These are phyloP conservation scores for Colinus virginianus DNA, from an alignment of 2,113 vertebrate species.

Conservation along the genomic window DNA sequence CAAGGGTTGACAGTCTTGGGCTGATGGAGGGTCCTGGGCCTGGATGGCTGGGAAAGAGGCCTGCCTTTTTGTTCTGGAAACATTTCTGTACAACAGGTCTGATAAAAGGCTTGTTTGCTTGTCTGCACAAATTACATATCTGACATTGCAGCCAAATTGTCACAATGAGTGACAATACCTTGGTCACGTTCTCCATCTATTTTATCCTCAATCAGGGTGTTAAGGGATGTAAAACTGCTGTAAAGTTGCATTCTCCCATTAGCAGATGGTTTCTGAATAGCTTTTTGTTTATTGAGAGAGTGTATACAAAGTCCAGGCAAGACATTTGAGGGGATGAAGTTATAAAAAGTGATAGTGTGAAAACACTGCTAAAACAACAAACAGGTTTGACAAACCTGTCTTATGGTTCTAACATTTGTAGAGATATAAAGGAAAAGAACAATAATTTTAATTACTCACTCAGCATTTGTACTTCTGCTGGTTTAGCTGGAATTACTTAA, in stretches of 20 bases:
- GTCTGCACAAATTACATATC: not conserved
- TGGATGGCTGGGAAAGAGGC: not conserved
- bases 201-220: not conserved
- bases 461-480: not conserved
- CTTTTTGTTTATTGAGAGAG: not conserved
- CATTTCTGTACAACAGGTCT: not conserved
- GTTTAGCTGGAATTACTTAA: not conserved
- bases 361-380: not conserved
- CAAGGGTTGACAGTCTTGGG: rapidly evolving
- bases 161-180: rapidly evolving
- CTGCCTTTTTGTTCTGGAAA: not conserved
- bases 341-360: not conserved
- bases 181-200: rapidly evolving
- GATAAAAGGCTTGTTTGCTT: not conserved
- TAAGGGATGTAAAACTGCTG: not conserved
- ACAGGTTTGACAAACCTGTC: not conserved
- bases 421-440: not conserved
- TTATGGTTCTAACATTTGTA: not conserved
- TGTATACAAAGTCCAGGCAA: not conserved
- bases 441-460: not conserved
- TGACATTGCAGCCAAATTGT: not conserved
- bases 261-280: not conserved
- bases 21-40: not conserved
- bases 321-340: not conserved
- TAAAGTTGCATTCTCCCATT: not conserved